These are phyloP conservation scores for Cochlearius cochlearius DNA, from an alignment of 2,113 vertebrate species.

Conservation along the genomic window DNA sequence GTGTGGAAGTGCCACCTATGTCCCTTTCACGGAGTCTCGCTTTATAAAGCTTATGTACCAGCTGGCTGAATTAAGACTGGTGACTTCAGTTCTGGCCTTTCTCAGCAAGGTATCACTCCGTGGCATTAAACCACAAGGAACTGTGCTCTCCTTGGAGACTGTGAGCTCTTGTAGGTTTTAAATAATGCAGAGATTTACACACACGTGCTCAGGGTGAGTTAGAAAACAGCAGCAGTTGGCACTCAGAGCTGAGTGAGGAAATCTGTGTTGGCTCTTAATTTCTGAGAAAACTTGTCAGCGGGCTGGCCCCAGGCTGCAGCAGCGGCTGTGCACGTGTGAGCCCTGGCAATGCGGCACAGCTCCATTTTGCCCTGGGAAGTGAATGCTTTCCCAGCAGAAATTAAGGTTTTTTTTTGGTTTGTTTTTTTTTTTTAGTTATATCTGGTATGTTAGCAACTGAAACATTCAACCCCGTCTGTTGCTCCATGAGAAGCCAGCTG, in stretches of 20 bases:
- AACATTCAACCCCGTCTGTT: neutral
- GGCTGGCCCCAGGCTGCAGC: neutral
- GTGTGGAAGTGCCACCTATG: neutral
- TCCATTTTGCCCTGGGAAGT: neutral
- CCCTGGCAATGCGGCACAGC: accelerated
- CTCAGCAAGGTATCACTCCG: neutral
- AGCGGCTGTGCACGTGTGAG: accelerated
- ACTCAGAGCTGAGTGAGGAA: neutral
- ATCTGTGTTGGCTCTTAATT: neutral
- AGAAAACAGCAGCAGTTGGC: neutral
- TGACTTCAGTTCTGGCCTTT: neutral
- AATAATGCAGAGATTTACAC: neutral
- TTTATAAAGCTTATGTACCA: neutral
- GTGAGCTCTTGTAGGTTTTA: neutral
- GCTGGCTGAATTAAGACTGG: neutral
- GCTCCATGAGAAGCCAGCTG: neutral
- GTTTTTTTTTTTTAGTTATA: neutral
- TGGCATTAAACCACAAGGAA: neutral
- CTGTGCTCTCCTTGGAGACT: neutral
- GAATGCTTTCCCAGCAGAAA: neutral
- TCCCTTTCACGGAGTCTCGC: neutral
- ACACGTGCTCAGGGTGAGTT: neutral
- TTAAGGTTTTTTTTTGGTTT: neutral
- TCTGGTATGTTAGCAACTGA: neutral
- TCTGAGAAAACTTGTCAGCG: neutral